Conservation (phyloP, 2,888 invertebrate species). For the Lordiphosa fenestrarum region DNA sequence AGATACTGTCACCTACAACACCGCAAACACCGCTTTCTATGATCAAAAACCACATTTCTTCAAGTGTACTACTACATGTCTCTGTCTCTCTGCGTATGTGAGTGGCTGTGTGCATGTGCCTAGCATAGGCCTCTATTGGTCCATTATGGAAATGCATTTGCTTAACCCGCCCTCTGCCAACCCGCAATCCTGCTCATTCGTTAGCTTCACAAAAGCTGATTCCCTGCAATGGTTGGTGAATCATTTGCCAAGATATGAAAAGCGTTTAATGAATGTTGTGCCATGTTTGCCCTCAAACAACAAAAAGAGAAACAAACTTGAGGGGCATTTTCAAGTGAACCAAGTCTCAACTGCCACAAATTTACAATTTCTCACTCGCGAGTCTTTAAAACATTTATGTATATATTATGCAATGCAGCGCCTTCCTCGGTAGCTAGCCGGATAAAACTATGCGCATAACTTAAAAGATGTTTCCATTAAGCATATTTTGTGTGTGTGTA, state of each 20-base stretch:
- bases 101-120: neutral
- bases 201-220: constrained; percentile 5
- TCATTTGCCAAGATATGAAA: constrained; percentile 43
- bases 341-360: too few species aligned
- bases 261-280: constrained; percentile 31
- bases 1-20: too few species aligned
- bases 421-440: neutral
- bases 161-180: neutral
- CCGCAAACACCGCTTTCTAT: too few species aligned
- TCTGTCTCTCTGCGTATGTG: neutral
- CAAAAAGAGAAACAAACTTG: neutral
- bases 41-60: too few species aligned
- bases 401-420: neutral
- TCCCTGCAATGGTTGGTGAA: constrained; percentile 18
- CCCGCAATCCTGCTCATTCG: neutral
- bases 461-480: constrained; percentile 51
- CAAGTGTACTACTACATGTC: neutral
- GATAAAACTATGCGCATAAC: constrained; percentile 44
- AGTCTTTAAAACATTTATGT: constrained; percentile 8
- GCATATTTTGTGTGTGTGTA: constrained; percentile 46
- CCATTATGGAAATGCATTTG: constrained; percentile 4
- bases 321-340: too few species aligned
- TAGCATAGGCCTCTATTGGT: constrained; percentile 3
- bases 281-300: constrained; percentile 10
- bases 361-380: constrained; percentile 10